Base-by-base conservation (phyloP, 1,140 invertebrate genomes). In the Pissodes strobi region DNA sequence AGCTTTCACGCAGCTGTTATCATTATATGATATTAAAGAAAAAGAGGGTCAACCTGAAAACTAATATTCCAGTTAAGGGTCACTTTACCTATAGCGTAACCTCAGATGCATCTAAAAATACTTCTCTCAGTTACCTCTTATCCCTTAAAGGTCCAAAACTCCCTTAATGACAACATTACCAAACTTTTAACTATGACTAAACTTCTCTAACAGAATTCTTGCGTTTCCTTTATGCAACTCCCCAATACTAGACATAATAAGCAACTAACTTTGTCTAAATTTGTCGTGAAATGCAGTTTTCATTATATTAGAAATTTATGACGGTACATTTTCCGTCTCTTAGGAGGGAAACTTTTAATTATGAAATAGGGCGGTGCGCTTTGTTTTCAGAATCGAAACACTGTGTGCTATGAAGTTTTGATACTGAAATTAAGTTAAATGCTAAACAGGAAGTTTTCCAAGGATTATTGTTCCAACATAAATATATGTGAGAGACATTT, bases 231-330 rank as follows among this genome's bases (percentile, higher is more conserved):
- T 55, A 17, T 55, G 34, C 17, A 55, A 51, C 48, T 51, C 8
- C 23, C 48, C 12, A 30, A 25, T n/a, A 27, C 12, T 38, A 57
- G 39, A 38, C 53, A 45, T 57, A 25, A 57, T 57, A 57, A 41
- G 53, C 27, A 38, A 57, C 38, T 57, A 57, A 57, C 53, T 57
- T 57, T 22, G 53, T 57, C 38, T 21, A 43, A 57, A 57, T 57
- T 57, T 57, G 53, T 43, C 53, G 39, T 43, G 53, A 57, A 57
- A 57, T 57, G 53, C 53, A 57, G 39, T 57, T 57, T 57, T 57
- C 53, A 57, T 57, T 57, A 21, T 41, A 21, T 45, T 27, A 12
- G 53, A 57, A 57, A 57, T 57, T 41, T 57, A 39, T 37, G 15
- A 22, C 18, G 13, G 18, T 56, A 56, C 41, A 56, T 56, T 56